Evolutionary conservation across 2,797 vertebrate species (phyloP).

Genomic region (Halcyon leucocephala): DNA sequence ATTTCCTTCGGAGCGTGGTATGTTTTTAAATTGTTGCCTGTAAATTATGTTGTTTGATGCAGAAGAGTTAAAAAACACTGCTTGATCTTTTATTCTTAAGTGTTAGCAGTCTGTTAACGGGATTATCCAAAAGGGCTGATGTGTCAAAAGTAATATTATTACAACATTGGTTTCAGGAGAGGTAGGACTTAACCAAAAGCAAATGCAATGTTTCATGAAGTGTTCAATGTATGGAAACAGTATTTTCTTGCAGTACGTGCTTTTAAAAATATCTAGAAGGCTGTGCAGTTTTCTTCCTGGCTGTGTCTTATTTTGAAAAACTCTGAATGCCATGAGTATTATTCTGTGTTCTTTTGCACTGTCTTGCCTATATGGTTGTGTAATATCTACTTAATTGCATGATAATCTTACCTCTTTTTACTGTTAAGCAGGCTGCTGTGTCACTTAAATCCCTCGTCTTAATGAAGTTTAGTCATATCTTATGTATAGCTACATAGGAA

Average conservation of each 20-base stretch:
- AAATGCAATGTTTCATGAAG: not conserved
- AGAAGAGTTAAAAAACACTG: not conserved
- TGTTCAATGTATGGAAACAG: not conserved
- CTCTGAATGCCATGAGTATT: not conserved
- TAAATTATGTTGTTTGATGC: slow-evolving; percentile 56
- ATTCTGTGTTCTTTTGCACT: not conserved
- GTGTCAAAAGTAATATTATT: not conserved
- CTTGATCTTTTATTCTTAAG: not conserved
- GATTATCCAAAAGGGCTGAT: not conserved
- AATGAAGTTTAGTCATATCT: not conserved
- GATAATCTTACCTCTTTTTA: not conserved
- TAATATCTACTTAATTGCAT: not conserved
- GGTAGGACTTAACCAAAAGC: not conserved
- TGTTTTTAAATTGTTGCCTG: slow-evolving; percentile 46
- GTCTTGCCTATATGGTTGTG: not conserved
- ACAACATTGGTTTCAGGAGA: not conserved
- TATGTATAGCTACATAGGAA: not conserved
- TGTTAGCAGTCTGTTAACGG: not conserved
- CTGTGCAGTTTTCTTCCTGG: not conserved
- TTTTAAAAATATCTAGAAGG: not conserved
- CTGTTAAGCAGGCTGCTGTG: slow-evolving; percentile 11
- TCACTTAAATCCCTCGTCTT: not conserved
- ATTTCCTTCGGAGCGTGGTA: not conserved
- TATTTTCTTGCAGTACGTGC: not conserved
- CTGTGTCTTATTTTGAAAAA: not conserved